A percentile compares a stretch with the other conserved stretches of the same genome.
Conservation (phyloP, 2,888 invertebrate species). For the Seladonia tumulorum region DNA sequence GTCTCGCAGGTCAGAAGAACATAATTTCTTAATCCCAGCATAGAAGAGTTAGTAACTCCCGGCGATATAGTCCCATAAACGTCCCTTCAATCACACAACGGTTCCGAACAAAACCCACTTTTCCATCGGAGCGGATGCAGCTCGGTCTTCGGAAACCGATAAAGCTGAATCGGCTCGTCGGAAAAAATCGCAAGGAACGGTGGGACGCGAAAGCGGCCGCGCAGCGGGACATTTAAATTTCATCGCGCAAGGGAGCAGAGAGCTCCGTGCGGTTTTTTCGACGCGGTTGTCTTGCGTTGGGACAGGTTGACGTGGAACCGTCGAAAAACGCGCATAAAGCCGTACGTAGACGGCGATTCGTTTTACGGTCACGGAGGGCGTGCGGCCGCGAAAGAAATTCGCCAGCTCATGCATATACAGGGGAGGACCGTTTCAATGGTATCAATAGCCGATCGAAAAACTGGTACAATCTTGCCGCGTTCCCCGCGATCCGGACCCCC, state of each 20-base stretch:
- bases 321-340: conserved; percentile 77
- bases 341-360: conserved; percentile 74
- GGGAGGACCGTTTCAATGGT: conserved; percentile 69
- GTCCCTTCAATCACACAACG: neutral
- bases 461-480: conserved; percentile 81
- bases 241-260: conserved; percentile 45
- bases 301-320: conserved; percentile 66
- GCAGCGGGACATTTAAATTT: conserved; percentile 61
- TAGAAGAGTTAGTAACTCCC: neutral
- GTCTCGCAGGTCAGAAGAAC: neutral
- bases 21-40: neutral
- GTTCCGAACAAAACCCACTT: neutral
- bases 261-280: conserved; percentile 28
- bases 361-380: conserved; percentile 80
- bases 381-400: conserved; percentile 80
- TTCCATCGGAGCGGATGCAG: neutral
- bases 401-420: conserved; percentile 80
- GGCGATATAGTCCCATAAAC: neutral
- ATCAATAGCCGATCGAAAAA: conserved; percentile 81
- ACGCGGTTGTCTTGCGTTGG: conserved; percentile 35
- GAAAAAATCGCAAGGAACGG: neutral
- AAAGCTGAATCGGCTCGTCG: neutral
- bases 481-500: conserved; percentile 43
- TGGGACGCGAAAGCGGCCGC: neutral
- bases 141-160: neutral